Conservation (phyloP, 2,888 invertebrate genomes). For the Entomobrya proxima region DNA sequence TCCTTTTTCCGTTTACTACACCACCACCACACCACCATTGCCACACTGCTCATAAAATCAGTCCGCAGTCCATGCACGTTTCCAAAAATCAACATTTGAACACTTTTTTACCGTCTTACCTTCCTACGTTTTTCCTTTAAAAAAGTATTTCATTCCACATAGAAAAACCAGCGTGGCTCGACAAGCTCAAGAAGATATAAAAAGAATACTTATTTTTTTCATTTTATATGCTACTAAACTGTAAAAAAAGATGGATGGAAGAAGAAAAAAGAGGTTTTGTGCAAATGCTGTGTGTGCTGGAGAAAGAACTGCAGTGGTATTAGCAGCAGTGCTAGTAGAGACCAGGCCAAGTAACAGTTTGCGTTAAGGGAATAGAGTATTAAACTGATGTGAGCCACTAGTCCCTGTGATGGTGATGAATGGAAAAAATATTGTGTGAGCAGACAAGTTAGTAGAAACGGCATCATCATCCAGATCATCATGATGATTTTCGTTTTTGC, state of each 20-base stretch:
- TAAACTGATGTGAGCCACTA: constrained; percentile 14
- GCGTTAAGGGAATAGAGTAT: constrained; percentile 24
- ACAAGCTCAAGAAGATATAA: no score
- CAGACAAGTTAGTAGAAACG: constrained; percentile 12
- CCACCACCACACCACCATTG: no score
- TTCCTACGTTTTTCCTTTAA: neutral
- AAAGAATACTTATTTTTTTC: neutral
- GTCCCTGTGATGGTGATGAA: constrained; percentile 13
- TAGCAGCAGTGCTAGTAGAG: neutral
- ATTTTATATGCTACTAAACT: neutral
- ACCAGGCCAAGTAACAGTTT: constrained; percentile 4
- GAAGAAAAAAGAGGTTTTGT: neutral
- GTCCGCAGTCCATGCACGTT: constrained; percentile 54
- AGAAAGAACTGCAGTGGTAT: neutral
- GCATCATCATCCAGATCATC: neutral
- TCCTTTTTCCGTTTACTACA: constrained; percentile 42
- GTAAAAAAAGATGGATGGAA: neutral
- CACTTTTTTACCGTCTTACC: constrained; percentile 35
- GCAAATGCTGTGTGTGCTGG: no score
- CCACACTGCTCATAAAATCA: constrained; percentile 59
- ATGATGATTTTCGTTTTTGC: neutral
- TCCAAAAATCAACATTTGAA: constrained; percentile 63
- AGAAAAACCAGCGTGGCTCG: no score
- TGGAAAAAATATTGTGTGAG: constrained; percentile 20
- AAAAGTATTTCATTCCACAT: no score